Base-by-base conservation (phyloP, 2,888 invertebrate species). In the Caenorhabditis uteleia region DNA sequence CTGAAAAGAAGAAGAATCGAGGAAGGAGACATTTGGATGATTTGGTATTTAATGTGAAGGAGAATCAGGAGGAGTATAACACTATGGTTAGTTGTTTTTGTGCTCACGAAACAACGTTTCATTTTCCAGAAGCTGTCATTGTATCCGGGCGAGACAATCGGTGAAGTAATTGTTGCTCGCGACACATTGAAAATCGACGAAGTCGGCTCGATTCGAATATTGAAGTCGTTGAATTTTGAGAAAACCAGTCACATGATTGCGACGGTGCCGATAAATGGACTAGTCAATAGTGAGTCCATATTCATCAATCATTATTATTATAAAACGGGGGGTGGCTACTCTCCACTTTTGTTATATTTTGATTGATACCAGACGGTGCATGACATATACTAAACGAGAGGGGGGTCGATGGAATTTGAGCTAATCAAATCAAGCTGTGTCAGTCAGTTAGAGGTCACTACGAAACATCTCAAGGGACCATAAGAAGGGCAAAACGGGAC, bases 201-300 rank as follows among this genome's bases (percentile, higher is more conserved):
- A 1, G 53, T 53, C 0, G 46, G 46, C 7, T 1, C 5, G 34
- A 5, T 34, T 34, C n/a, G 8, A 14, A 5, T 75, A 42, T 21
- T 61, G 27, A 57, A 62, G 48, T 40, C 57, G 29, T 42, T 74
- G 38, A 74, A 75, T 50, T 75, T 58, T 51, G 73, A 70, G 45
- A 64, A 65, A 39, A 60, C 54, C 6, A 68, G 61, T 20, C 51
- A 66, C 12, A 67, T 66, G 10, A 70, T 48, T 21, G 58, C 60
- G 6, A 56, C 70, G 1, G 65, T 70, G 18, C 67, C 69, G n/a
- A 67, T 72, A 18, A 69, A 69, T 44, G 69, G 67, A 20, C 39
- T 55, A 5, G 57, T 56, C 36, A 60, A 47, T 29, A 64, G 70
- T 70, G 44, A 59, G 70, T 60, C 12, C 23, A 3, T 2, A 38